These are phyloP conservation scores for Corydoras sp. DNA, from an alignment of 2,113 vertebrate genomes.

Conservation along the genomic window DNA sequence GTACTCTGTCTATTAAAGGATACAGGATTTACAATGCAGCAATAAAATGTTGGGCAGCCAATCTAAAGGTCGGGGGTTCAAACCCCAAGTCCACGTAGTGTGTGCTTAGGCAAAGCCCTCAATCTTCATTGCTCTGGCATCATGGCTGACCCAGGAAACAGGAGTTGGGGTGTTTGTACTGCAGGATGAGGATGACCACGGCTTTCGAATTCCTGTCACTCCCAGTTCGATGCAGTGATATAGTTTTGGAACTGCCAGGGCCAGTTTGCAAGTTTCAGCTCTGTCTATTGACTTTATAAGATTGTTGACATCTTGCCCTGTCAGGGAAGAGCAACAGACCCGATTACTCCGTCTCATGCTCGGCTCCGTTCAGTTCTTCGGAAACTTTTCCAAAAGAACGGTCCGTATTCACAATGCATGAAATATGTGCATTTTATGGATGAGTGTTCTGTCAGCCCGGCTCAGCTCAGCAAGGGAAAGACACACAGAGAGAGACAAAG, in stretches of 20 bases:
- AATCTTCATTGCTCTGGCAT: too few relatives aligned
- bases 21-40: too few relatives aligned
- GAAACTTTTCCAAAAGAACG: neutral
- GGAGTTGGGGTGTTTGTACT: too few relatives aligned
- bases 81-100: too few relatives aligned
- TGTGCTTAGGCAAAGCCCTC: too few relatives aligned
- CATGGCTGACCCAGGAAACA: too few relatives aligned
- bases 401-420: constrained; percentile 26
- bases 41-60: too few relatives aligned
- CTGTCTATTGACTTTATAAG: neutral
- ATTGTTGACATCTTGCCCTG: constrained; percentile 12
- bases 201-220: too few relatives aligned
- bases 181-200: too few relatives aligned
- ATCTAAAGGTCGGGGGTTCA: too few relatives aligned
- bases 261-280: neutral
- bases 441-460: constrained; percentile 25
- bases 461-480: constrained; percentile 2
- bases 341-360: constrained; percentile 12
- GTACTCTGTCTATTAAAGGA: too few relatives aligned
- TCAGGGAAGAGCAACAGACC: neutral
- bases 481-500: neutral
- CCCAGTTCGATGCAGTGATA: too few relatives aligned
- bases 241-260: constrained; percentile 8
- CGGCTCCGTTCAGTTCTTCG: constrained; percentile 26
- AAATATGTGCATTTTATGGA: constrained; percentile 41